phyloP scores from a whole-genome alignment of 2,113 vertebrate genomes.

The Nanger granti region DNA sequence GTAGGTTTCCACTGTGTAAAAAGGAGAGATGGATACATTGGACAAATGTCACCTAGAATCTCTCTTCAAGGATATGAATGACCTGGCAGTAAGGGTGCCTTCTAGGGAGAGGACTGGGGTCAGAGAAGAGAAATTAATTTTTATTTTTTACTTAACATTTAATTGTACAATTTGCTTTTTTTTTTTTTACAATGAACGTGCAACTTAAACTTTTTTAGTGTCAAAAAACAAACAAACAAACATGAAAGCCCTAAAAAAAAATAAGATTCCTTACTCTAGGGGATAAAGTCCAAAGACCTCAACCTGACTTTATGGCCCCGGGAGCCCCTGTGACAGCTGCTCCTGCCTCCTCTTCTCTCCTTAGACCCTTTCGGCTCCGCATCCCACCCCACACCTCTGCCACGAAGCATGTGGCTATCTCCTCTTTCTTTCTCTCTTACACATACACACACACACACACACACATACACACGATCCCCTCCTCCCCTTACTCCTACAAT shows the following conservation, averaged over 20 bases:
- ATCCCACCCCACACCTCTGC: background rate
- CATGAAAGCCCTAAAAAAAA: background rate
- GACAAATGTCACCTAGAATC: rapidly evolving
- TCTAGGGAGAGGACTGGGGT: background rate
- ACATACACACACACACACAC: background rate
- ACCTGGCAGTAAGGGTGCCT: background rate
- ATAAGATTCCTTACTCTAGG: background rate
- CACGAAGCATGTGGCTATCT: background rate
- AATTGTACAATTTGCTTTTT: background rate
- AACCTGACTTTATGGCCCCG: background rate
- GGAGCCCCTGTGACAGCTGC: background rate
- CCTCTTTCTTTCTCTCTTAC: background rate
- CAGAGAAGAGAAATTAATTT: background rate
- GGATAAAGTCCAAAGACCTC: constrained; percentile 27
- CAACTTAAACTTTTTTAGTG: background rate
- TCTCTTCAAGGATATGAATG: background rate
- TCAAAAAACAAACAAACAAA: background rate
- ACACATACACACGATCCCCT: background rate
- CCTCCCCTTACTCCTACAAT: background rate
- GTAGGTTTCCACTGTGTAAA: too few relatives aligned
- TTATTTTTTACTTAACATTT: background rate
- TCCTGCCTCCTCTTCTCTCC: background rate
- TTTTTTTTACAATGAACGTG: background rate
- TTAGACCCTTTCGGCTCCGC: background rate
- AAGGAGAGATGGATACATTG: rapidly evolving